Evolutionary conservation across 2,113 vertebrate species (phyloP).

Genomic region (Platysteira castanea): DNA sequence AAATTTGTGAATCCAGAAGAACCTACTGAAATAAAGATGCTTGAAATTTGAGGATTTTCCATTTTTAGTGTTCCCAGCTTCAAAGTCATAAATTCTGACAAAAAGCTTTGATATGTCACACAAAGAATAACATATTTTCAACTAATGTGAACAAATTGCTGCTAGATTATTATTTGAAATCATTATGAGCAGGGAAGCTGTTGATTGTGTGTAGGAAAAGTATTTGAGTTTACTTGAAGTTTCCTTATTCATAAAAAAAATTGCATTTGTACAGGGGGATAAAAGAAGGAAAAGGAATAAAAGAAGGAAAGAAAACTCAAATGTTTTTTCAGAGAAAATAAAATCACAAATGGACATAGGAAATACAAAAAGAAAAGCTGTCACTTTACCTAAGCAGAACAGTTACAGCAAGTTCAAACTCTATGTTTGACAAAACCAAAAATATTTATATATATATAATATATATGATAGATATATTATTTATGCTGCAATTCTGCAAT

Average conservation of each 20-base stretch:
- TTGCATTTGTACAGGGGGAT: background rate
- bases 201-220: background rate
- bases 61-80: background rate
- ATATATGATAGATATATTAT: background rate
- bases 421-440: background rate
- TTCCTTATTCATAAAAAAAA: background rate
- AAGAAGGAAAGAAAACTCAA: background rate
- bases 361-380: background rate
- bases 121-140: background rate
- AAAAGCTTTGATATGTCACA: background rate
- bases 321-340: background rate
- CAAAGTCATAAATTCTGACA: background rate
- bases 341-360: background rate
- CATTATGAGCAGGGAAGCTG: background rate
- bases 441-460: background rate
- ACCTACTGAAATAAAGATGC: background rate
- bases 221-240: background rate
- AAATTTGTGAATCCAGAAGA: background rate
- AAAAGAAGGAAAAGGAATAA: too few relatives aligned
- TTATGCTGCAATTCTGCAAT: background rate
- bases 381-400: background rate
- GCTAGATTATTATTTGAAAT: background rate
- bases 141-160: background rate
- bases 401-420: background rate
- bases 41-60: background rate